Evolutionary conservation across 2,113 vertebrate species (phyloP), one percentile per base, ranked within the genome.

Genomic region (Lonchura striata): DNA sequence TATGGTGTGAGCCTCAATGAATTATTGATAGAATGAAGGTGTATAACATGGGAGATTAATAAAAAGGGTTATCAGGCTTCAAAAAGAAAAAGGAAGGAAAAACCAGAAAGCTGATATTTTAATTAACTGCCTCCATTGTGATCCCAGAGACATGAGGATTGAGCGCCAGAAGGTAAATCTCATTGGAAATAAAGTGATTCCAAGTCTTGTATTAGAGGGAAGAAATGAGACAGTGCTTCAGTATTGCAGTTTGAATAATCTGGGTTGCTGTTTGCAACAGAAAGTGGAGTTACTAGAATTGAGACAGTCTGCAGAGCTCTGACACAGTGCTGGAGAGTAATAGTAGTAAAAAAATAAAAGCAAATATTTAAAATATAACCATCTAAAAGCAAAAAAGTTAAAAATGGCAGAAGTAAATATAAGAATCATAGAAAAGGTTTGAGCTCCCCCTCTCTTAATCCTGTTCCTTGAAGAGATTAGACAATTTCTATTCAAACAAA

Each of bases 81-180:
- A 94, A 91, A 90, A 86, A 81, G 53, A 15, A 71, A 79, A 63
- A 81, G 56, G 42, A 85, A 74, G 83, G 75, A 60, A 90, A 81
- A 82, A 74, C 44, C 37, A 72, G 74, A 70, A 71, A 60, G 84
- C 57, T 95, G 94, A 94, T 95, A 85, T 94, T 94, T 95, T 95
- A 96, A 95, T 96, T 95, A 94, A 96, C 78, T 94, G 84, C 66
- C 74, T 91, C 84, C 17, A 22, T 72, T 86, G 78, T 92, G 93
- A 77, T 94, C 81, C 74, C 84, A 92, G 84, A 92, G 59, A 94
- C 65, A n/a, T 19, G 18, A 69, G 7, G 5, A 69, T 14, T 90
- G 93, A 94, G 81, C n/a, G 81, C 94, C 93, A 91, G 96, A 89
- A 94, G 94, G 89, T 92, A 94, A 95, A 87, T 94, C 50, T 92